Percentiles rank a stretch among this genome's conserved stretches.
These are phyloP conservation scores for Phaonia tiefii DNA, from an alignment of 2,888 invertebrate genomes.

Conservation along the genomic window DNA sequence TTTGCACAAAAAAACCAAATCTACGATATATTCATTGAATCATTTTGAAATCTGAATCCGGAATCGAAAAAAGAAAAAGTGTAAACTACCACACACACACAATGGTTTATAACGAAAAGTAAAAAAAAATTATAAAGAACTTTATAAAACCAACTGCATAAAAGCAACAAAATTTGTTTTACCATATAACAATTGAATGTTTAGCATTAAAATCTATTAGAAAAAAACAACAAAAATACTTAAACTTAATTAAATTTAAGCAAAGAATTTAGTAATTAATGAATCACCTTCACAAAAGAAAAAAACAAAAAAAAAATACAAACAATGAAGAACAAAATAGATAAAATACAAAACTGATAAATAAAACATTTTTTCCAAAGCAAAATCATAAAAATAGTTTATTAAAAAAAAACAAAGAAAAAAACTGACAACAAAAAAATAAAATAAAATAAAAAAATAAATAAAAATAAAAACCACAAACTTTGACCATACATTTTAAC, in stretches of 20 bases:
- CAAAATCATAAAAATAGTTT: too few species aligned
- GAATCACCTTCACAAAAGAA: neutral
- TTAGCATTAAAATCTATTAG: conserved; percentile 33
- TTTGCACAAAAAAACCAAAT: too few species aligned
- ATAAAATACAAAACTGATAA: neutral
- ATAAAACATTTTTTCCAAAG: conserved; percentile 25
- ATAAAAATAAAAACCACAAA: conserved; percentile 25
- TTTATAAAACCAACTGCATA: too few species aligned
- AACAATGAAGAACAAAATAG: neutral
- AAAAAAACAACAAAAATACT: conserved; percentile 4
- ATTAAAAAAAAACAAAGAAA: neutral
- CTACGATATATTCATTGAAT: conserved; percentile 23
- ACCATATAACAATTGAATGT: conserved; percentile 34
- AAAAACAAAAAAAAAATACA: too few species aligned
- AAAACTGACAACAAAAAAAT: conserved; percentile 19
- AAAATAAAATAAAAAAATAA: conserved; percentile 11
- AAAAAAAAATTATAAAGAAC: neutral
- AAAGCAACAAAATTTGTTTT: conserved; percentile 5
- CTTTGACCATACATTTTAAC: conserved; percentile 44
- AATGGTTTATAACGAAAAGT: neutral
- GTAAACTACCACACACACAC: too few species aligned
- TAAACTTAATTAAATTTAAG: conserved; percentile 16
- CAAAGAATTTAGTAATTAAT: conserved; percentile 13
- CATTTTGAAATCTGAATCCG: conserved; percentile 13
- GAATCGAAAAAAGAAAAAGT: neutral